Percentiles rank a stretch among this genome's conserved stretches.
Evolutionary conservation across 2,113 vertebrate genomes (phyloP).

Genomic region (Leucosticte australis): DNA sequence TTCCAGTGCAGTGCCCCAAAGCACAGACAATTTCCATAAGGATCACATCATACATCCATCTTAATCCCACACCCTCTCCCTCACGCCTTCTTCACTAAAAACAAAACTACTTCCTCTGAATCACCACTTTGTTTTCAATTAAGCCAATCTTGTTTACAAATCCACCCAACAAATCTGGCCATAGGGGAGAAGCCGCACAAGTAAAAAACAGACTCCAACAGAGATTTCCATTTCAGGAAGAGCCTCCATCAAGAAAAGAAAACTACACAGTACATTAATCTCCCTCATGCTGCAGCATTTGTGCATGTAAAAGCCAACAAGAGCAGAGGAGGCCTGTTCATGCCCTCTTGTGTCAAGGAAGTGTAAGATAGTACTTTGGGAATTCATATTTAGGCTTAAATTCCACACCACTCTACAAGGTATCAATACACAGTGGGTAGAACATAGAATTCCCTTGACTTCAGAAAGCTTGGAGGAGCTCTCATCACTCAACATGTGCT

Average conservation of each 20-base stretch:
- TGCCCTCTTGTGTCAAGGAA: not conserved
- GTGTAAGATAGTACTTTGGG: fast-evolving
- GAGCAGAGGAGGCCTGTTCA: not conserved
- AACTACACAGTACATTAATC: not conserved
- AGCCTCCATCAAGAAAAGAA: not conserved
- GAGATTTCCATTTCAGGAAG: not conserved
- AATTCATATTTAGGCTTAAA: not conserved
- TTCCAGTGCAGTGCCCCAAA: not conserved
- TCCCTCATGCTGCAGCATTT: not conserved
- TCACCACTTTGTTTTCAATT: not conserved
- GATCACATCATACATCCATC: not conserved
- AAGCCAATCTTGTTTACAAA: not conserved
- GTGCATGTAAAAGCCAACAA: not conserved
- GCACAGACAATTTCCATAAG: not conserved
- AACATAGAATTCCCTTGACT: not conserved
- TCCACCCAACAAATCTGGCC: not conserved
- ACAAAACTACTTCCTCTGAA: not conserved
- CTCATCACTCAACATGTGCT: not conserved
- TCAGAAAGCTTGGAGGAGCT: not conserved
- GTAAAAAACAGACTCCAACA: not conserved
- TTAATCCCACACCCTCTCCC: not conserved
- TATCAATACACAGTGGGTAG: not conserved
- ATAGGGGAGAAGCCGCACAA: not conserved
- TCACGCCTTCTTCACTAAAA: not conserved
- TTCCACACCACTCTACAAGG: not conserved